phyloP scores from a whole-genome alignment of 2,797 vertebrate species.

The Crax fasciolata region DNA sequence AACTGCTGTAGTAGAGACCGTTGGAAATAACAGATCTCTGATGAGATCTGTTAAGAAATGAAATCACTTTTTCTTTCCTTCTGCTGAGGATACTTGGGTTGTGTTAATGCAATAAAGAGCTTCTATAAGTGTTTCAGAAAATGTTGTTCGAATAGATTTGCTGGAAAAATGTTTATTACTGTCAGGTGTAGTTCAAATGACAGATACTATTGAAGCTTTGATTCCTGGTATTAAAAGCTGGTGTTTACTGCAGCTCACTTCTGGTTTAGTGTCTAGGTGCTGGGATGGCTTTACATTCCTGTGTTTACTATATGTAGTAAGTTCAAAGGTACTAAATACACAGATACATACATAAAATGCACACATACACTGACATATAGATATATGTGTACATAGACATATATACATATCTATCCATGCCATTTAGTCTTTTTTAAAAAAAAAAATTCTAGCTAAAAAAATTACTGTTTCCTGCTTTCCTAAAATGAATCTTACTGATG shows the following conservation, averaged over 20 bases:
- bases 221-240: not conserved
- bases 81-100: not conserved
- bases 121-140: slow-evolving; percentile 20
- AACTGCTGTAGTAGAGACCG: not conserved
- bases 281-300: not conserved
- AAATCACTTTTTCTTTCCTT: not conserved
- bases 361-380: not conserved
- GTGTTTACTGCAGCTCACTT: not conserved
- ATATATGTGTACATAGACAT: not conserved
- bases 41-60: not conserved
- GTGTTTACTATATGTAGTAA: not conserved
- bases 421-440: not conserved
- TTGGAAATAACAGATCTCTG: not conserved
- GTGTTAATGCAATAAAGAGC: not conserved
- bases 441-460: not conserved
- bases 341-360: not conserved
- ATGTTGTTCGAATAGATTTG: slow-evolving; percentile 10
- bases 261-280: not conserved
- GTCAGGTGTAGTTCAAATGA: not conserved
- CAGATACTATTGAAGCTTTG: slow-evolving; percentile 4
- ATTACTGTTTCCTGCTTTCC: not conserved
- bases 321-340: not conserved
- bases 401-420: not conserved
- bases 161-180: not conserved
- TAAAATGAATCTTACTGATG: not conserved